Percentiles rank a stretch among this genome's conserved stretches.
These are phyloP conservation scores for Formicarius rufipectus DNA, from an alignment of 2,113 vertebrate species.

Conservation along the genomic window DNA sequence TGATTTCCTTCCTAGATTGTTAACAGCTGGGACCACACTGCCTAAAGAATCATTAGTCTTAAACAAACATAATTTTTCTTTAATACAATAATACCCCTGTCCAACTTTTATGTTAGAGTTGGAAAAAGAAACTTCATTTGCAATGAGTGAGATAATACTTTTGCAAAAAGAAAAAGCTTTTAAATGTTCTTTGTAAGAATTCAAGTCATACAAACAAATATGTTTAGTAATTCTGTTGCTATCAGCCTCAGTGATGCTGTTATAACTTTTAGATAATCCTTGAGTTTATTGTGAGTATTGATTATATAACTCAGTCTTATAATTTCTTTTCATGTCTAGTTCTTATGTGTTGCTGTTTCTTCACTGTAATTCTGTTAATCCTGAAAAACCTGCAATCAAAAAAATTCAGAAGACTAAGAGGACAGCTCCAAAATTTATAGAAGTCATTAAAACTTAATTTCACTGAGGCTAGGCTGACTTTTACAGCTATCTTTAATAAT, in stretches of 20 bases:
- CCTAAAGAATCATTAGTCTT: background rate
- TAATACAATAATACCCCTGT: background rate
- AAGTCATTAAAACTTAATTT: background rate
- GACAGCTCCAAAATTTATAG: background rate
- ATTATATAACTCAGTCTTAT: background rate
- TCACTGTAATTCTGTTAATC: background rate
- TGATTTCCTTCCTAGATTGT: background rate
- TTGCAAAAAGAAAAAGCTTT: background rate
- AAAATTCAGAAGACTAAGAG: background rate
- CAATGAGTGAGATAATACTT: background rate
- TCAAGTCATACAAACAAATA: background rate
- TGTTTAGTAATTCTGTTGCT: background rate
- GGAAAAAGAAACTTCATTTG: background rate
- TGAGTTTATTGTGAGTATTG: background rate
- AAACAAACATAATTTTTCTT: background rate
- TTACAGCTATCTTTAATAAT: background rate
- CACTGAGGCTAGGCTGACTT: background rate
- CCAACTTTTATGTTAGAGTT: background rate
- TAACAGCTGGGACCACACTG: background rate
- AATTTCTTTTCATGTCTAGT: background rate
- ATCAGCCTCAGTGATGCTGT: background rate
- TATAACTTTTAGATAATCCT: background rate
- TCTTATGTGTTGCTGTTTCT: background rate
- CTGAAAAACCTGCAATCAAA: background rate
- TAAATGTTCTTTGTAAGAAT: background rate